Conservation (phyloP, 2,113 vertebrate genomes). For the Peromyscus polionotus region DNA sequence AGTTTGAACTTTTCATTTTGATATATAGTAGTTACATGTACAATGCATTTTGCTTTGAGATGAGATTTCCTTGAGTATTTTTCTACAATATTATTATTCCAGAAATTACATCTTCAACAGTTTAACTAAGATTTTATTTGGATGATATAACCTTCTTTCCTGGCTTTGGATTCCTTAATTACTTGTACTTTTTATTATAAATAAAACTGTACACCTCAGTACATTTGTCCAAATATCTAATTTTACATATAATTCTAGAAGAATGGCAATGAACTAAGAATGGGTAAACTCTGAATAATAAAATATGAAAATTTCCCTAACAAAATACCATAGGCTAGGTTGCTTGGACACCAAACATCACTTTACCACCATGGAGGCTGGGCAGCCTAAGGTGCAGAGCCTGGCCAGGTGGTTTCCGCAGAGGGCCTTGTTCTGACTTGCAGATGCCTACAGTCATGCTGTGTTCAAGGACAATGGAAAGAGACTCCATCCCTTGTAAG, state of each 20-base stretch:
- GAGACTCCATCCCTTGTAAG: not conserved
- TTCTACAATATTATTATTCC: not conserved
- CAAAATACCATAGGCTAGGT: not conserved
- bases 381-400: not conserved
- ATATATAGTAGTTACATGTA: not conserved
- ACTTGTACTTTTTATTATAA: not conserved
- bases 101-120: not conserved
- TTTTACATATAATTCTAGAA: not conserved
- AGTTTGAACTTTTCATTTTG: not conserved
- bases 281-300: not conserved
- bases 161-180: not conserved
- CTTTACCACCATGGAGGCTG: not conserved
- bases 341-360: not conserved
- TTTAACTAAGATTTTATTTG: not conserved
- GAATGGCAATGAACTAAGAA: not conserved
- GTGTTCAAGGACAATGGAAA: not conserved
- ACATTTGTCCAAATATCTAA: not conserved
- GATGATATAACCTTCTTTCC: not conserved
- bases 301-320: not conserved
- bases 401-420: not conserved
- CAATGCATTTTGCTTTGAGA: not conserved
- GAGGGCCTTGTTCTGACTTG: not conserved
- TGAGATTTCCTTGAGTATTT: not conserved
- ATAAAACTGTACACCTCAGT: not conserved
- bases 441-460: not conserved